phyloP scores from a whole-genome alignment of 2,113 vertebrate species.

The Pleuronectes platessa region DNA sequence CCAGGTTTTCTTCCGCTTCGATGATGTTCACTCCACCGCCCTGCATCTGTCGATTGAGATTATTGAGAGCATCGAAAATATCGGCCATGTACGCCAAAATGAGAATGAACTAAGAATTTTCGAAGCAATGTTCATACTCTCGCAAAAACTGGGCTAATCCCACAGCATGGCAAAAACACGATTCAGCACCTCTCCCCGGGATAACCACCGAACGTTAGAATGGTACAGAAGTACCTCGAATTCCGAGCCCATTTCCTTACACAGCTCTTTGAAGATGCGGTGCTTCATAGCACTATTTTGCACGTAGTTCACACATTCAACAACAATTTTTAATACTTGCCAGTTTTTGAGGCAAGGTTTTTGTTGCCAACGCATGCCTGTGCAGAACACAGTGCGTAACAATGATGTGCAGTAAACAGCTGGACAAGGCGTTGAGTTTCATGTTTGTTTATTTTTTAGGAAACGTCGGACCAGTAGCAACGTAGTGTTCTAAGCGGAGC shows the following conservation, averaged over 20 bases:
- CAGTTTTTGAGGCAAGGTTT: too few species aligned
- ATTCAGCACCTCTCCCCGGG: background rate
- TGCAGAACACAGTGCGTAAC: too few species aligned
- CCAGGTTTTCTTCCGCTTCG: too few species aligned
- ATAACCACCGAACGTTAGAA: background rate
- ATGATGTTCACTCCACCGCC: background rate
- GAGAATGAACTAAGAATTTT: background rate
- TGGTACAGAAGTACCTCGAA: background rate
- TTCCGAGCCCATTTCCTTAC: slow-evolving; percentile 3
- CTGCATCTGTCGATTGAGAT: slow-evolving; percentile 5
- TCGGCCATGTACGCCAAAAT: background rate
- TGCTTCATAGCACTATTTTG: background rate
- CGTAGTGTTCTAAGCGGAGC: too few species aligned
- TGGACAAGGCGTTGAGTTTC: too few species aligned
- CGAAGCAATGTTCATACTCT: background rate
- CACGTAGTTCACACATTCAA: background rate
- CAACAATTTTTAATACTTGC: too few species aligned
- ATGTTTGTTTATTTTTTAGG: too few species aligned
- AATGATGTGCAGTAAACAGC: too few species aligned
- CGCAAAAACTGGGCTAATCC: background rate
- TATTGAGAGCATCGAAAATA: background rate
- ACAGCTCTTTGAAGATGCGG: background rate
- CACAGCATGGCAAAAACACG: background rate
- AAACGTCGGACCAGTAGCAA: too few species aligned
- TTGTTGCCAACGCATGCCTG: too few species aligned